Percentiles rank a stretch among this genome's conserved stretches.
phyloP scores from a whole-genome alignment of 2,113 vertebrate genomes.

The Cepphus grylle region DNA sequence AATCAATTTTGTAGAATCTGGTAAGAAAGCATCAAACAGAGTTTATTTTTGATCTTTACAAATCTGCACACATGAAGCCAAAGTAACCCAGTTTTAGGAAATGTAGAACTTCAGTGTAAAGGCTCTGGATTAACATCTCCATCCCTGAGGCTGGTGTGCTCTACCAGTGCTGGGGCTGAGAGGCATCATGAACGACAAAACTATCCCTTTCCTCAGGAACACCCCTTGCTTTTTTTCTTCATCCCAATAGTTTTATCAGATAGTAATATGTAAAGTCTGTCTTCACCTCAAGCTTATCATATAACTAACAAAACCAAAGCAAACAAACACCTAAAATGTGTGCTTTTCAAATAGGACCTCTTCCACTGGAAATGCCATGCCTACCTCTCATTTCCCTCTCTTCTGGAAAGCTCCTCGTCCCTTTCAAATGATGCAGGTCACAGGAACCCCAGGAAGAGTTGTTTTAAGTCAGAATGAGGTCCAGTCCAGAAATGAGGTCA shows the following conservation, averaged over 20 bases:
- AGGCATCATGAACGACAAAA: not conserved
- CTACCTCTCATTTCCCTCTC: conserved; percentile 19
- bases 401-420: conserved; percentile 11
- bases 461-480: conserved; percentile 9
- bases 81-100: not conserved
- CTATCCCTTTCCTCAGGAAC: not conserved
- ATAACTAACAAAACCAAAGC: conserved; percentile 1
- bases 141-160: not conserved
- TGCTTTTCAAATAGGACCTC: conserved; percentile 1
- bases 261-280: not conserved
- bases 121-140: not conserved
- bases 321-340: not conserved
- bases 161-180: not conserved
- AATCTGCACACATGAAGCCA: not conserved
- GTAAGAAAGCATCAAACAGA: not conserved
- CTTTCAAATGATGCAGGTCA: conserved; percentile 1
- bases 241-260: not conserved
- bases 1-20: not conserved
- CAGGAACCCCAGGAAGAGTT: not conserved
- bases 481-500: conserved; percentile 36
- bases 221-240: not conserved
- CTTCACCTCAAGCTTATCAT: not conserved
- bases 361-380: conserved; percentile 51
- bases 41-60: not conserved
- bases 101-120: not conserved